Evolutionary conservation across 2,797 vertebrate species (phyloP).

Genomic region (Sparidentex hasta): DNA sequence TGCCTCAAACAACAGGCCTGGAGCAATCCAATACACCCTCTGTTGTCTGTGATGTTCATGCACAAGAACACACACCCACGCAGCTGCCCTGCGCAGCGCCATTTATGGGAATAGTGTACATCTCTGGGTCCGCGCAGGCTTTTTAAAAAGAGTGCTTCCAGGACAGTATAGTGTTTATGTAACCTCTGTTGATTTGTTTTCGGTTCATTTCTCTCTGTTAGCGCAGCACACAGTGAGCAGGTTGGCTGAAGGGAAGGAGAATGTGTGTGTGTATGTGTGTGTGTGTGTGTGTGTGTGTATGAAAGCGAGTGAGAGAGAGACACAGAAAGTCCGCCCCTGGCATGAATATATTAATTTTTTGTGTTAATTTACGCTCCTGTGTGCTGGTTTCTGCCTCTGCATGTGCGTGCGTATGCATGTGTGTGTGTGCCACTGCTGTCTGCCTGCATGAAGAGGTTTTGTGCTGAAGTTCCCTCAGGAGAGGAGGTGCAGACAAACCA

Average conservation of each 20-base stretch:
- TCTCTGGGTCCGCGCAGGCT: conserved; percentile 24
- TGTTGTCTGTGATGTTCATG: conserved; percentile 10
- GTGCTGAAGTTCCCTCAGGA: conserved; percentile 58
- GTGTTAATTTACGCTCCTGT: conserved; percentile 46
- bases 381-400: conserved; percentile 33
- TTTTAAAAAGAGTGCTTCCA: conserved; percentile 13
- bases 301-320: too few species aligned
- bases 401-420: neutral
- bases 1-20: conserved; percentile 41
- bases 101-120: conserved; percentile 30
- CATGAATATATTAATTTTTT: conserved; percentile 58
- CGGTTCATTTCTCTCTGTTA: conserved; percentile 33
- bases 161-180: conserved; percentile 58
- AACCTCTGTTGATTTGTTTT: conserved; percentile 56
- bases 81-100: conserved; percentile 17
- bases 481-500: conserved; percentile 72
- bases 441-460: conserved; percentile 62
- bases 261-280: neutral
- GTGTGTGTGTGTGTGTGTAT: neutral
- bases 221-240: conserved; percentile 38
- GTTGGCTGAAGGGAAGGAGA: conserved; percentile 31
- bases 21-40: conserved; percentile 31
- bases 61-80: conserved; percentile 30
- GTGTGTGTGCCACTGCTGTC: conserved; percentile 21
- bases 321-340: conserved; percentile 12